Conservation (phyloP, 2,113 vertebrate genomes). For the Morone chrysops region DNA sequence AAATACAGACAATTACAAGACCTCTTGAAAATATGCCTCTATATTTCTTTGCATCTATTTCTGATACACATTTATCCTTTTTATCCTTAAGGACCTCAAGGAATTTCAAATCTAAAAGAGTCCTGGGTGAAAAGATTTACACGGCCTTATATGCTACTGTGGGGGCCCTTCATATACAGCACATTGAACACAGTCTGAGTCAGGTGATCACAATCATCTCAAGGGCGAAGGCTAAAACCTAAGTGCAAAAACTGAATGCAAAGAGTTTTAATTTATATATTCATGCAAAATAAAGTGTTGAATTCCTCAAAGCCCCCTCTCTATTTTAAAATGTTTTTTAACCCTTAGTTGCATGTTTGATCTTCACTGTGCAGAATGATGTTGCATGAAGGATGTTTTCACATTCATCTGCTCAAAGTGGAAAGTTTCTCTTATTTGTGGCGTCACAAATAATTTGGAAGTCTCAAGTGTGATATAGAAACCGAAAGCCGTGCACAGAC, state of each 20-base stretch:
- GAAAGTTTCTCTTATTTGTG: no score
- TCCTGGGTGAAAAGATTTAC: slow-evolving; percentile 39
- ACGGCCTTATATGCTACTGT: not conserved
- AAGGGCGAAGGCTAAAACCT: not conserved
- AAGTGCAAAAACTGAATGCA: not conserved
- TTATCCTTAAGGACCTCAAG: slow-evolving; percentile 27
- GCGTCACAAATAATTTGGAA: no score
- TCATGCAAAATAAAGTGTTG: not conserved
- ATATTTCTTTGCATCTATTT: slow-evolving; percentile 42
- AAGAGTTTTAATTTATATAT: not conserved
- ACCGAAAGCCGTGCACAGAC: no score
- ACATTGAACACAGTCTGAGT: not conserved
- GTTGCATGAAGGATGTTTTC: no score
- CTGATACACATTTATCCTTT: slow-evolving; percentile 33
- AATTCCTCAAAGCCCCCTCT: no score
- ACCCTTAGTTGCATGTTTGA: no score
- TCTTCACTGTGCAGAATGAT: no score
- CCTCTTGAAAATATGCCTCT: not conserved
- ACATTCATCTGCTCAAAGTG: no score
- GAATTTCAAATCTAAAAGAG: slow-evolving; percentile 56
- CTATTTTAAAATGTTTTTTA: no score
- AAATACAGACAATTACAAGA: slow-evolving; percentile 1
- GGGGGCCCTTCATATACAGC: not conserved
- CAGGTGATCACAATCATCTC: not conserved
- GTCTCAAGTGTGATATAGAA: no score